These are phyloP conservation scores for Myotis brandtii DNA, from an alignment of 2,113 vertebrate species.

Conservation along the genomic window DNA sequence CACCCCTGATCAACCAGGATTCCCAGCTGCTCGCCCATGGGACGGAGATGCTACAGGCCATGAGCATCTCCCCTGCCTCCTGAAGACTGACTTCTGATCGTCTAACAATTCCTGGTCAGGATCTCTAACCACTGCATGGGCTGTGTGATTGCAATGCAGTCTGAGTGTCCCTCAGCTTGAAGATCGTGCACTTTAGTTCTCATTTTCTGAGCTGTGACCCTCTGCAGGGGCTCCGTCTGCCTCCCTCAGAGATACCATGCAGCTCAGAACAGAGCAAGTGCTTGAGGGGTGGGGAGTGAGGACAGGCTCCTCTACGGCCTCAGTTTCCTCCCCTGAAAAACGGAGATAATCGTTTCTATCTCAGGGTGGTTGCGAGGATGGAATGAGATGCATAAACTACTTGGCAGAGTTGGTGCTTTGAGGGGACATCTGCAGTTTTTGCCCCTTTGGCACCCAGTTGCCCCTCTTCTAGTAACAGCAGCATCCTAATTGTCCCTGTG, in stretches of 20 bases:
- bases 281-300: not conserved
- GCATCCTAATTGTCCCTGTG: not conserved
- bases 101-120: not conserved
- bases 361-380: not conserved
- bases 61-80: not conserved
- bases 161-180: not conserved
- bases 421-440: too few species aligned
- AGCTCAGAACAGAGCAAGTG: not conserved
- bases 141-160: not conserved
- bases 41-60: not conserved
- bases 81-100: not conserved
- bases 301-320: not conserved
- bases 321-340: not conserved
- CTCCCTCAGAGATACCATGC: not conserved
- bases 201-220: not conserved
- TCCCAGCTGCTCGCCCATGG: not conserved
- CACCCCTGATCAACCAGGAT: fast-evolving
- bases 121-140: not conserved
- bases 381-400: not conserved
- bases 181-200: not conserved
- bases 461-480: not conserved
- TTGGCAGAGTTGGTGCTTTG: not conserved
- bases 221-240: not conserved
- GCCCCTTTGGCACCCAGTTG: not conserved
- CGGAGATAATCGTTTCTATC: not conserved